Percentiles rank a stretch among this genome's conserved stretches.
These are phyloP conservation scores for Papilio polyxenes DNA, from an alignment of 1,140 invertebrate species.

Conservation along the genomic window DNA sequence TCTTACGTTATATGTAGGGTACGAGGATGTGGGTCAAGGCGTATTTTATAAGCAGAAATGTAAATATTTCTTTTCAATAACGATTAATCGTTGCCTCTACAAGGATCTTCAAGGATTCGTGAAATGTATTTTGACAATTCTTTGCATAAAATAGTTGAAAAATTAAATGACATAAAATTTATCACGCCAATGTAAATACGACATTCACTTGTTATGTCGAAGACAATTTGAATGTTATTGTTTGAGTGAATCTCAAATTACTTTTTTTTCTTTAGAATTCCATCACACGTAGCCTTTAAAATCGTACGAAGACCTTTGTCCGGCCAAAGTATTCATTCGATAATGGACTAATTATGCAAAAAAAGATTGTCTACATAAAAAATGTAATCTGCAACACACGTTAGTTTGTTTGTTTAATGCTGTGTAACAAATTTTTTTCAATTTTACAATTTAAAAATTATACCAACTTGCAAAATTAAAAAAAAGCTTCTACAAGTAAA, in stretches of 20 bases:
- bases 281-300: not conserved
- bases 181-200: not conserved
- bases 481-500: too few species aligned
- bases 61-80: not conserved
- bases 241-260: not conserved
- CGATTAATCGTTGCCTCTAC: constrained; percentile 7
- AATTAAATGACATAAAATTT: constrained; percentile 7
- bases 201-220: not conserved
- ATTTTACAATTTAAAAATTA: too few species aligned
- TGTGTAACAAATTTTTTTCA: too few species aligned
- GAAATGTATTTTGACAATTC: not conserved
- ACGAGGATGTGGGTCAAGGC: constrained; percentile 1
- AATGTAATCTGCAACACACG: too few species aligned
- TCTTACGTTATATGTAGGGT: not conserved
- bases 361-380: not conserved
- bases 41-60: not conserved
- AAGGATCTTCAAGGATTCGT: constrained; percentile 10
- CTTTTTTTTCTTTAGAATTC: not conserved
- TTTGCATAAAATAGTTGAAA: constrained; percentile 5
- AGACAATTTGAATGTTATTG: not conserved
- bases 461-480: too few species aligned
- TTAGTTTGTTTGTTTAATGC: too few species aligned
- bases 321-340: not conserved
- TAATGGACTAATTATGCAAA: not conserved
- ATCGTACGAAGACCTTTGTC: constrained; percentile 13